Evolutionary conservation across 2,113 vertebrate species (phyloP).

Genomic region (Orcinus orca): DNA sequence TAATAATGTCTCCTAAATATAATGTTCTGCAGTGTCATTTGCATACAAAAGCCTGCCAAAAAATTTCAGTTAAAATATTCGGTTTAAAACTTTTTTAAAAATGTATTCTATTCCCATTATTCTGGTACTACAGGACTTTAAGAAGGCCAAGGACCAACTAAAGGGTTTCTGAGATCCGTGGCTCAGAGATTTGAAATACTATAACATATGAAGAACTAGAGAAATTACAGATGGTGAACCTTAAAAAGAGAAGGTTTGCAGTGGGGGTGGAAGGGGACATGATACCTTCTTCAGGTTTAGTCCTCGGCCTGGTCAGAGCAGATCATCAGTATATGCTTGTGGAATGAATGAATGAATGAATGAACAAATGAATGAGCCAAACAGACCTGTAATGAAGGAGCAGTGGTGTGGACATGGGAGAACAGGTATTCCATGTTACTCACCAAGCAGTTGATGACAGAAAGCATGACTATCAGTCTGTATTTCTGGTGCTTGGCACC

Average conservation of each 20-base stretch:
- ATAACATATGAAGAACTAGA: neutral
- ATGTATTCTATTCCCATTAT: neutral
- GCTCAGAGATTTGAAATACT: neutral
- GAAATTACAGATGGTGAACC: neutral
- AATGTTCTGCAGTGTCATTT: neutral
- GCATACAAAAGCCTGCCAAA: neutral
- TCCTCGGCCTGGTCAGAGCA: neutral
- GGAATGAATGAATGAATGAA: neutral
- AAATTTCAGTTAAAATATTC: neutral
- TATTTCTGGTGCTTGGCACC: neutral
- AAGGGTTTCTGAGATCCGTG: neutral
- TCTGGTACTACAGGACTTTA: neutral
- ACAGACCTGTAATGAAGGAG: neutral
- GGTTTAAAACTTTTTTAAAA: slow-evolving; percentile 5
- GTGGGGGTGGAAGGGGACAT: neutral
- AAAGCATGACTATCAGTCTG: neutral
- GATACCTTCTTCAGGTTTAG: neutral
- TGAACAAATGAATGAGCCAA: neutral
- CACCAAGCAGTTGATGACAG: neutral
- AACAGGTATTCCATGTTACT: neutral
- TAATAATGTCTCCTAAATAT: neutral
- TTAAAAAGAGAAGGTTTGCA: neutral
- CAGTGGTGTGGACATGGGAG: neutral
- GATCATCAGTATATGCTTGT: neutral
- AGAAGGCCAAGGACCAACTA: neutral